These are phyloP conservation scores for Hermodice carunculata DNA, from an alignment of 2,888 invertebrate genomes.

Conservation along the genomic window DNA sequence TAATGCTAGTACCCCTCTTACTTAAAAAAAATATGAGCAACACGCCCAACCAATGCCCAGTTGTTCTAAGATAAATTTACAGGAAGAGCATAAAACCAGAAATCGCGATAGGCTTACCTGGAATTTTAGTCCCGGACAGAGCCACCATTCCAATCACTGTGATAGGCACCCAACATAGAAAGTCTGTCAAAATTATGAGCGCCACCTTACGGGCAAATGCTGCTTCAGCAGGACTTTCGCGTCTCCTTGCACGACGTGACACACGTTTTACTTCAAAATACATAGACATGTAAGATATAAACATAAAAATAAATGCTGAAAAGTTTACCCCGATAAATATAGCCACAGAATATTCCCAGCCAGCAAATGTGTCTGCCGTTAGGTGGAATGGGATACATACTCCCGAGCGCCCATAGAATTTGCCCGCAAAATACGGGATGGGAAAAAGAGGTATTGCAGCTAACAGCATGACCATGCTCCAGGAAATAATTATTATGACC, in stretches of 20 bases:
- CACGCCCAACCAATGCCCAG: too few relatives aligned
- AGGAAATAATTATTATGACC: not conserved
- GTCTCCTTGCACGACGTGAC: not conserved
- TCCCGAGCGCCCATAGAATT: conserved; percentile 14
- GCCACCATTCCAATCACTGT: conserved; percentile 17
- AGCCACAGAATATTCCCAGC: conserved; percentile 14
- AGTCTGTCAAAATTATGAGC: conserved; percentile 12
- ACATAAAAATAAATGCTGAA: conserved; percentile 14
- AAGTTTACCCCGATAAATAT: conserved; percentile 14
- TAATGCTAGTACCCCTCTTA: too few relatives aligned
- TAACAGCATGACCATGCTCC: not conserved
- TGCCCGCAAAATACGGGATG: not conserved
- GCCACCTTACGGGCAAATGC: conserved; percentile 7
- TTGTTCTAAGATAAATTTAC: too few relatives aligned
- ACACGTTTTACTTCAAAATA: conserved; percentile 1
- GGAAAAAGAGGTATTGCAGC: conserved; percentile 12
- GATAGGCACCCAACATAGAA: conserved; percentile 25
- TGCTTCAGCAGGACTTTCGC: too few relatives aligned
- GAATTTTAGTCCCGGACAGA: too few relatives aligned
- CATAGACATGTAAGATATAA: conserved; percentile 14
- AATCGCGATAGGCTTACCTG: too few relatives aligned
- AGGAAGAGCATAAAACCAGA: too few relatives aligned
- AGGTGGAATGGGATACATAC: conserved; percentile 15
- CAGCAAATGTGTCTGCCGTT: conserved; percentile 7
- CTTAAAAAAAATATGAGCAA: too few relatives aligned